These are phyloP conservation scores for Fissipunctia ypsillon DNA, from an alignment of 2,888 invertebrate genomes.

Conservation along the genomic window DNA sequence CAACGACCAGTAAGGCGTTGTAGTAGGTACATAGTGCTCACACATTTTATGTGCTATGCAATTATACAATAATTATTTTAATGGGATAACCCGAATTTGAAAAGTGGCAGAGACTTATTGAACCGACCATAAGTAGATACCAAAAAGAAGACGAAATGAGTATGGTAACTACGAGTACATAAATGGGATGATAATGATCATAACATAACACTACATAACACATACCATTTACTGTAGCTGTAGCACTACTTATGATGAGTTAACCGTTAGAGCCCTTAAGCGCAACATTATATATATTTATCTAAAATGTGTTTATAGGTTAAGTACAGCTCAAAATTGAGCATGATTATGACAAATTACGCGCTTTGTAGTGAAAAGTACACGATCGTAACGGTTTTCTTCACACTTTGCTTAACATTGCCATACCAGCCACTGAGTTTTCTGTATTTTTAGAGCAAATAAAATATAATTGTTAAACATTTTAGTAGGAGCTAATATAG, in stretches of 20 bases:
- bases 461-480: neutral
- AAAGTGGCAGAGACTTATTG: neutral
- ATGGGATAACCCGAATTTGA: neutral
- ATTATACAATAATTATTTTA: too few species aligned
- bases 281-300: slow-evolving; percentile 4
- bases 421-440: neutral
- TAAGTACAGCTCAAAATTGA: slow-evolving; percentile 39
- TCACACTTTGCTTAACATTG: neutral
- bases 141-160: neutral
- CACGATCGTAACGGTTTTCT: slow-evolving; percentile 13
- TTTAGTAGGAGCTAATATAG: neutral
- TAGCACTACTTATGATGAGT: neutral
- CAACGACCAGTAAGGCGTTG: too few species aligned
- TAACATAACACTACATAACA: neutral
- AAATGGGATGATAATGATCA: neutral
- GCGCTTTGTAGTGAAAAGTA: neutral
- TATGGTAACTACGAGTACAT: neutral
- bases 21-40: too few species aligned
- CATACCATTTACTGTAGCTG: slow-evolving; percentile 6
- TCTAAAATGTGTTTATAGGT: slow-evolving; percentile 26
- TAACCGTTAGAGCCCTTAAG: slow-evolving; percentile 34
- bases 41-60: too few species aligned
- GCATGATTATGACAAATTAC: slow-evolving; percentile 12
- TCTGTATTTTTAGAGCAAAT: slow-evolving; percentile 2
- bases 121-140: neutral